Base-by-base conservation (phyloP, 2,888 invertebrate species). In the Tricholauxania praeusta region DNA sequence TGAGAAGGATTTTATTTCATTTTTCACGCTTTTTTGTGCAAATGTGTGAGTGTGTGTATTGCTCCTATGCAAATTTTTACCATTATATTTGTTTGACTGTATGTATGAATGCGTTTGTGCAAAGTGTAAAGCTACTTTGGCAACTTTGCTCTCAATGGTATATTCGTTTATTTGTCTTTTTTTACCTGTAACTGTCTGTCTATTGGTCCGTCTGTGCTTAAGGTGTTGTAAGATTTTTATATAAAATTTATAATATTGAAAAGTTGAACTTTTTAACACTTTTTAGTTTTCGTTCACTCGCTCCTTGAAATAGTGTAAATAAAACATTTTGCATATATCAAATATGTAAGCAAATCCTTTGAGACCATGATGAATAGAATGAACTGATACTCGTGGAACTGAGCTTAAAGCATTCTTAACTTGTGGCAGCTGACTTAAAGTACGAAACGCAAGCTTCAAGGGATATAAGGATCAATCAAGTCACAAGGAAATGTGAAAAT, bases 11-110 rank as follows among this genome's bases (percentile, higher is more conserved):
- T 64, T 64, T 64, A 64, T 64, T 64, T 64, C 28, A 51, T 64
- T 51, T 63, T 64, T 51, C 64, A 64, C 64, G 64, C 51, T 64
- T 28, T 64, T 60, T 19, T 32, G 32, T 62, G 62, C 14, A 17
- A 59, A 12, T 62, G 53, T 52, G 47, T 62, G 17, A 19, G 67
- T 66, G 49, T 75, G 64, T 62, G 71, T 71, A 48, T 73, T 49
- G 10, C 63, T 47, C 14, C 14, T 71, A 64, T 72, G 71, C 70
- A 55, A 72, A 51, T 64, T 71, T 52, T 67, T 68, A n/a, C n/a
- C 19, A 73, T 65, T 71, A 48, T 69, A 48, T 63, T 39, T 52
- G 32, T 55, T 60, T 67, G 65, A 47, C 19, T n/a, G 55, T 55
- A n/a, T n/a, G 55, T 55, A n/a, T 52, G 17, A 14, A 17, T n/a